Evolutionary conservation across 2,113 vertebrate species (phyloP).

Genomic region (Oostethus manadensis): DNA sequence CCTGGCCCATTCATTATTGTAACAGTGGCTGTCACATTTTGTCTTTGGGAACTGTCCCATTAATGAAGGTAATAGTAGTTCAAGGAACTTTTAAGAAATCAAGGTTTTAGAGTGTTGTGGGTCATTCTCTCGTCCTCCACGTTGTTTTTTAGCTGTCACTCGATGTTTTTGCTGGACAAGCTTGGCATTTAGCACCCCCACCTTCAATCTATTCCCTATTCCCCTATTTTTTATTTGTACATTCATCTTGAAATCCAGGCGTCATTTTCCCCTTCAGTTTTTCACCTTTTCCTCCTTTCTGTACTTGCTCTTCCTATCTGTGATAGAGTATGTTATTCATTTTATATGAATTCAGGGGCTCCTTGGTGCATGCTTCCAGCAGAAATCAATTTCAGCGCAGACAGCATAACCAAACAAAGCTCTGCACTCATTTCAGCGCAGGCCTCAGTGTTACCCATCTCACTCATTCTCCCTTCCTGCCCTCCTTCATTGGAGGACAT

Average conservation of each 20-base stretch:
- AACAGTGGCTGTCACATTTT: no score
- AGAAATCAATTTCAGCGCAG: constrained; percentile 73
- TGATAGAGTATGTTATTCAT: constrained; percentile 66
- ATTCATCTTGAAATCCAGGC: constrained; percentile 20
- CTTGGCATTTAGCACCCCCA: constrained; percentile 15
- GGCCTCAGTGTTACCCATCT: constrained; percentile 58
- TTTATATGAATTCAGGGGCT: constrained; percentile 67
- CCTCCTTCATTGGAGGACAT: constrained; percentile 63
- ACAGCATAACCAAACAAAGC: constrained; percentile 72
- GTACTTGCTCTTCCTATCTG: constrained; percentile 36
- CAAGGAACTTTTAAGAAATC: no score
- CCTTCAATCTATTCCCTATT: constrained; percentile 24
- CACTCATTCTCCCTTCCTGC: constrained; percentile 50
- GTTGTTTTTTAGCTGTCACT: constrained; percentile 40
- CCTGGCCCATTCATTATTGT: constrained; percentile 65
- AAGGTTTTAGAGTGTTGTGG: constrained; percentile 61
- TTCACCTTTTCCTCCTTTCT: constrained; percentile 36
- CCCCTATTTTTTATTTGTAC: constrained; percentile 27
- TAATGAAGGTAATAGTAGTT: no score
- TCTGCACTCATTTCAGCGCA: constrained; percentile 56
- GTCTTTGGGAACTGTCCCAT: no score
- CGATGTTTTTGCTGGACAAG: constrained; percentile 10
- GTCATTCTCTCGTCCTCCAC: constrained; percentile 43
- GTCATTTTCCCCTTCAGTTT: constrained; percentile 43
- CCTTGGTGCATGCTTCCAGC: constrained; percentile 63